Conservation (phyloP, 2,797 vertebrate species). For the Triplophysa bombifrons region DNA sequence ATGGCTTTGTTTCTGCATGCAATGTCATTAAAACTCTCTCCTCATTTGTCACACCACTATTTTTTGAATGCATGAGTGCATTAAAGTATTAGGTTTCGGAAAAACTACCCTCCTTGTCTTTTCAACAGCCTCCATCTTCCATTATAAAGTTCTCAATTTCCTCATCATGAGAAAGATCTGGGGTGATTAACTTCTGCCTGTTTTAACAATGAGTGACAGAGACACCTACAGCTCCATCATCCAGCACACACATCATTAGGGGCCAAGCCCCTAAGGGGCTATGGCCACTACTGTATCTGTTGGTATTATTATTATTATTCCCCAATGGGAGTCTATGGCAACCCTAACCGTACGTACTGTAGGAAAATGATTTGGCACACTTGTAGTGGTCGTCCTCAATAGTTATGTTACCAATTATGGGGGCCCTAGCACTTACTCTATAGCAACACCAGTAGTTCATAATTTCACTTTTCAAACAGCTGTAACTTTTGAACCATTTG, state of each 20-base stretch:
- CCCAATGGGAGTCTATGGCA: no score
- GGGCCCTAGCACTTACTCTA: no score
- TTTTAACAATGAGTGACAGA: conserved; percentile 32
- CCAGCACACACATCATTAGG: conserved; percentile 6
- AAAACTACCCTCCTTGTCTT: conserved; percentile 10
- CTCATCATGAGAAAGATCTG: conserved; percentile 32
- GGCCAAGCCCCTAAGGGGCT: no score
- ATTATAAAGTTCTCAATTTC: conserved; percentile 23
- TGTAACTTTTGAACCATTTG: no score
- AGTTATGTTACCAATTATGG: no score
- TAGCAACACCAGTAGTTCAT: no score
- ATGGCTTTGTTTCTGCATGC: not conserved
- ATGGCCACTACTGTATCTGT: no score
- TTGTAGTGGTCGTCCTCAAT: no score
- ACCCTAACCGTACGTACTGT: no score
- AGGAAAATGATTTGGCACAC: no score
- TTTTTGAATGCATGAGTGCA: conserved; percentile 28
- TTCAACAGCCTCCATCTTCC: conserved; percentile 18
- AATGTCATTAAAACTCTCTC: conserved; percentile 24
- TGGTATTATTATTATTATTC: no score
- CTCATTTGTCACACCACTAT: conserved; percentile 19
- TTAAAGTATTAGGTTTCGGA: conserved; percentile 38
- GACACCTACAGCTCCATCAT: conserved; percentile 31
- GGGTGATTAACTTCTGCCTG: conserved; percentile 43
- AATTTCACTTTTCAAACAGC: no score